Evolutionary conservation across 2,888 invertebrate species (phyloP).

Genomic region (Coenonympha glycerion): DNA sequence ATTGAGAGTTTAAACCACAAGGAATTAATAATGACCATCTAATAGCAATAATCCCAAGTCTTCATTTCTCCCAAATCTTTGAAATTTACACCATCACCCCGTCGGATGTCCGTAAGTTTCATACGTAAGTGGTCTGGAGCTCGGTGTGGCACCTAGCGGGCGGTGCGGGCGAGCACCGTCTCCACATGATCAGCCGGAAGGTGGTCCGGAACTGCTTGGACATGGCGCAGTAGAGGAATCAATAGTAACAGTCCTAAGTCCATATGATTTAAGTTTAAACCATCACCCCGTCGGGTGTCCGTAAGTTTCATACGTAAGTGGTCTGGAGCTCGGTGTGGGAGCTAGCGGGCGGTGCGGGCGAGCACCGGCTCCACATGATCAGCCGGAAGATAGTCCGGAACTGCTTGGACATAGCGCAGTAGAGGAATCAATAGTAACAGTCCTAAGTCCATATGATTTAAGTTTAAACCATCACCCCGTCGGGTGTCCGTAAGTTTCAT

Average conservation of each 20-base stretch:
- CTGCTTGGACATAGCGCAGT: slow-evolving; percentile 95
- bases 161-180: slow-evolving; percentile 69
- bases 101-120: slow-evolving; percentile 23
- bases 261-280: too few species aligned
- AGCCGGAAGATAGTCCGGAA: slow-evolving; percentile 88
- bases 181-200: slow-evolving; percentile 83
- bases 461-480: neutral
- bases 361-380: slow-evolving; percentile 80
- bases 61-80: too few species aligned
- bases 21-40: too few species aligned
- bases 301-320: too few species aligned
- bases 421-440: too few species aligned
- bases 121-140: slow-evolving; percentile 80
- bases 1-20: too few species aligned
- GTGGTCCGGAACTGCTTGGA: slow-evolving; percentile 92
- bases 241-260: too few species aligned
- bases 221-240: slow-evolving; percentile 96
- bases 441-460: too few species aligned
- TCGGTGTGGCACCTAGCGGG: slow-evolving; percentile 76
- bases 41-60: too few species aligned
- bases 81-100: neutral
- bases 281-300: neutral
- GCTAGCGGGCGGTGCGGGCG: slow-evolving; percentile 64
- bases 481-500: too few species aligned
- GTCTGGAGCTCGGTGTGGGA: neutral